Percentiles rank a stretch among this genome's conserved stretches.
phyloP scores from a whole-genome alignment of 2,888 invertebrate species.

The Ochropacha duplaris region DNA sequence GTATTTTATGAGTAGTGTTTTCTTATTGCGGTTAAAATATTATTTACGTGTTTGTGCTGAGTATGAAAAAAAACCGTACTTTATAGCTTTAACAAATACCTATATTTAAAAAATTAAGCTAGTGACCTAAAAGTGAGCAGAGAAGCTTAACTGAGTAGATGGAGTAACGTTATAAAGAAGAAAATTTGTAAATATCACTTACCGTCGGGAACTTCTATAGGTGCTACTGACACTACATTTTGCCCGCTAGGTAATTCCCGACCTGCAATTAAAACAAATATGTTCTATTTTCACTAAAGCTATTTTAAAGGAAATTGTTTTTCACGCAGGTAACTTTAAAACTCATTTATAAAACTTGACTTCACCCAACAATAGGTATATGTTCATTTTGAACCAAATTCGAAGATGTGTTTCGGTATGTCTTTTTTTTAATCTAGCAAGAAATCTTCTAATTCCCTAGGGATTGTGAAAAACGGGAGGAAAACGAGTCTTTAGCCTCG shows the following conservation, averaged over 20 bases:
- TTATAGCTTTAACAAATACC: too few relatives aligned
- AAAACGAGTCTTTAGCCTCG: neutral
- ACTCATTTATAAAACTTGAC: neutral
- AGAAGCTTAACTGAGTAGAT: neutral
- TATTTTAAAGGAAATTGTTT: neutral
- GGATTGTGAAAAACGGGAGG: neutral
- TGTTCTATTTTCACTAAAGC: conserved; percentile 9
- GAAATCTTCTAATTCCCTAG: neutral
- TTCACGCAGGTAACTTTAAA: neutral
- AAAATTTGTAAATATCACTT: conserved; percentile 39
- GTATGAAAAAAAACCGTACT: too few relatives aligned
- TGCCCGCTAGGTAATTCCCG: conserved; percentile 75
- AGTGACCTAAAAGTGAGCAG: neutral
- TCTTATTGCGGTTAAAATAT: too few relatives aligned
- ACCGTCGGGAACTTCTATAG: conserved; percentile 78
- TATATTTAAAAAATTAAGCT: too few relatives aligned
- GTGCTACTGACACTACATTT: conserved; percentile 79
- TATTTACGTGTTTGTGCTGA: too few relatives aligned
- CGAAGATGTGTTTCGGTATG: neutral
- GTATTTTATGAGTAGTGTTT: too few relatives aligned
- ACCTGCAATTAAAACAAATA: conserved; percentile 64
- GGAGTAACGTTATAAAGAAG: neutral
- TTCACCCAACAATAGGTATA: neutral
- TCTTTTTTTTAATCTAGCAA: conserved; percentile 9
- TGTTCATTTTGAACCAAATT: neutral